Evolutionary conservation across 2,888 invertebrate genomes (phyloP), one percentile per base, ranked within the genome.

Genomic region (Piscicola geometra): DNA sequence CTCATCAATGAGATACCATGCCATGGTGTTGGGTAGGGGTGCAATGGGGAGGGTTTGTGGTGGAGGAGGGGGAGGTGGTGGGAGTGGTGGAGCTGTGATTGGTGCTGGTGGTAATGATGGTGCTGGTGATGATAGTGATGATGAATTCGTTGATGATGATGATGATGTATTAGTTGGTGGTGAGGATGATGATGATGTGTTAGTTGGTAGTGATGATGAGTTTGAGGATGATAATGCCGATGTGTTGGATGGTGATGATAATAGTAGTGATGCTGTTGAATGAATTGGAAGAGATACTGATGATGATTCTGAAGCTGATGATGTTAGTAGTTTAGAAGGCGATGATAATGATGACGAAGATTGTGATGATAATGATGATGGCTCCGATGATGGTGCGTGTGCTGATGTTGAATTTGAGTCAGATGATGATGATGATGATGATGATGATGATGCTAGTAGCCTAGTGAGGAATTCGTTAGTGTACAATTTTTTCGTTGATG

Each of bases 91-190:
- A 18, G 35, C 30, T 67, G 28, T n/a, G 18, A 9, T 32, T 67
- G 67, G 67, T 67, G 35, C 30, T 67, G 28, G 30, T 67, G 28
- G 30, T 67, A n/a, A n/a, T 67, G 67, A 67, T 12, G 28, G 21
- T 12, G 30, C 3, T 12, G 64, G 21, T 5, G 64, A 64, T 12
- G 64, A 64, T 64, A n/a, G 21, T 64, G 64, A 64, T n/a, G 25
- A 64, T 64, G 64, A 64, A 12, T 5, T 12, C 21, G 25, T 12
- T 64, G 64, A 64, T 64, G n/a, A 64, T 28, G n/a, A 5, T 30
- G 64, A 28, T 12, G 25, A 64, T 64, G 64, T 12, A 30, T 5
- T 64, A n/a, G 21, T 12, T 64, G 64, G 21, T 12, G 30, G 21
- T 64, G 64, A 21, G 5, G n/a, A 64, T 64, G 64, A 28, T 64